Evolutionary conservation across 92 coral and sea anemone genomes (phyloP).

Genomic region (Anthopleura xanthogrammica): DNA sequence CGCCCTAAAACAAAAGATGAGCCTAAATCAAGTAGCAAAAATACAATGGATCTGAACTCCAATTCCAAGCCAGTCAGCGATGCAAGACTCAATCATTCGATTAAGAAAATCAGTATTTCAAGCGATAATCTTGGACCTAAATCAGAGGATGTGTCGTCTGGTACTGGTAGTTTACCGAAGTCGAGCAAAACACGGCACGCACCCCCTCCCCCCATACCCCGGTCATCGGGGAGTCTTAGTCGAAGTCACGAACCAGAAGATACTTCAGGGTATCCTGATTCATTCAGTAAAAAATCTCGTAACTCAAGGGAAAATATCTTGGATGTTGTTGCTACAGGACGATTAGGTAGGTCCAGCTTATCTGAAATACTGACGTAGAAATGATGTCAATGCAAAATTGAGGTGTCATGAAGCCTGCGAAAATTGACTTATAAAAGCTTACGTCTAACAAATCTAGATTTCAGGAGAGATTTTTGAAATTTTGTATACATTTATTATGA

Average conservation of each 20-base stretch:
- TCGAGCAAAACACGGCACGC: slow-evolving; percentile 56
- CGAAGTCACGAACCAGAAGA: slow-evolving; percentile 47
- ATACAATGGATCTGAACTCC: background rate
- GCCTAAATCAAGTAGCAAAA: background rate
- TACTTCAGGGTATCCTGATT: slow-evolving; percentile 87
- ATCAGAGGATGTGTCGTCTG: background rate
- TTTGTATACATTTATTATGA: no score
- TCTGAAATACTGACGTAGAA: no score
- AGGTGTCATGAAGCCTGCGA: no score
- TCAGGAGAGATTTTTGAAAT: no score
- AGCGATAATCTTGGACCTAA: slow-evolving; percentile 1
- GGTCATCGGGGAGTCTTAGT: slow-evolving; percentile 60
- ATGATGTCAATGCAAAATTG: no score
- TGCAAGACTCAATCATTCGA: background rate
- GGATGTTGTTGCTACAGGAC: slow-evolving; percentile 37
- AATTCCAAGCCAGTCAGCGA: background rate
- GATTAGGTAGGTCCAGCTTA: slow-evolving; percentile 22
- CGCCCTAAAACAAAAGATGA: background rate
- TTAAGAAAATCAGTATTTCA: background rate
- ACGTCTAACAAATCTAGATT: no score
- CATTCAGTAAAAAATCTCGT: slow-evolving; percentile 61
- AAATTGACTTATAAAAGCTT: no score
- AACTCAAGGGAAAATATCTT: slow-evolving; percentile 58
- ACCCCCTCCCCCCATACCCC: slow-evolving; percentile 54
- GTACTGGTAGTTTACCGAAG: slow-evolving; percentile 23